Base-by-base conservation (phyloP, 92 coral and sea anemone genomes). In the Parazoanthus darwini region DNA sequence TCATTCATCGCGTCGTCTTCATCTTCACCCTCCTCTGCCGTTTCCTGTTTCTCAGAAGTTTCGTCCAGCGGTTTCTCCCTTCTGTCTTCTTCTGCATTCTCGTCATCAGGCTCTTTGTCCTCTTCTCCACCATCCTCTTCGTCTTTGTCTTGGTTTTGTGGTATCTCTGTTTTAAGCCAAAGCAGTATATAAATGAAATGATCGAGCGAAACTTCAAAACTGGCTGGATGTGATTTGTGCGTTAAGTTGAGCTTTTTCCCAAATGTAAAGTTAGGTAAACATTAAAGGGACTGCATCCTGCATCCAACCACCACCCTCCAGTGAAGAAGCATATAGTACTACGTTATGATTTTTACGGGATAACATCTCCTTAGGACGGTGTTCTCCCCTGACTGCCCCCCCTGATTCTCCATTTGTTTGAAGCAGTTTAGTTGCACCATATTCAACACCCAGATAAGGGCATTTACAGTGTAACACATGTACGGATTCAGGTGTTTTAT, bases 71-170 rank as follows among this genome's bases (percentile, higher is more conserved):
- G 46, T 86, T 4, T 82, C 29, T 44, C 88, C 59, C 23, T 16
- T 10, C 42, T 67, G 63, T 70, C 82, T 11, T 58, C 86, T 7
- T 88, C 87, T 72, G 82, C 86, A 51, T 67, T 85, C 68, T 74
- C 81, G 74, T 66, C 4, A 68, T 78, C 89, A 56, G 88, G 92
- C 16, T n/a, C 77, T 65, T 73, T 81, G 25, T 50, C 92, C 13
- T 26, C 51, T 71, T 88, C 91, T 3, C 33, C 79, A 3, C 86
- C 92, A 13, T 79, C 86, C 18, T 63, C 81, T 3, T 75, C 92
- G 43, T 68, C 51, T 4, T 77, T 54, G 36, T 82, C 92, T 3
- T 33, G 26, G 15, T 81, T 79, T 63, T 70, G 65, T 11, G 50
- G 46, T 37, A 10, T 46, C 18, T 76, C 88, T 22, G 42, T 29